A percentile compares a stretch with the other conserved stretches of the same genome.
phyloP scores from a whole-genome alignment of 1,140 invertebrate genomes.

The Magallana ariakensis region DNA sequence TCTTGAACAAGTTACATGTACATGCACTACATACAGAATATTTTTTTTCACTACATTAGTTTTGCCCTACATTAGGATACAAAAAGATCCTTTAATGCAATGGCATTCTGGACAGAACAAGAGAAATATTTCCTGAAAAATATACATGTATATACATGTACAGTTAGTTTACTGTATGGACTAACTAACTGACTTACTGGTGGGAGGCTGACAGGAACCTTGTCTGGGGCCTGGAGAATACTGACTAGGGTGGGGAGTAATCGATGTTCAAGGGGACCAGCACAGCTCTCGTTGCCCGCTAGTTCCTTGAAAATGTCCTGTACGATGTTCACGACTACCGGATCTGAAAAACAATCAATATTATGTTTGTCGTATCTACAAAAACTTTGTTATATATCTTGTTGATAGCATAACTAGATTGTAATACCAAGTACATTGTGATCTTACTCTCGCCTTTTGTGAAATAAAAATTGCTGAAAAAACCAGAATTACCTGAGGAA shows the following conservation, averaged over 20 bases:
- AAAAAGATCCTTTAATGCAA: too few relatives aligned
- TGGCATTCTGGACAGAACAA: too few relatives aligned
- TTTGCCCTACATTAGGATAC: too few relatives aligned
- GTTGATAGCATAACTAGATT: too few relatives aligned
- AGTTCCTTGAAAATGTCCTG: slow-evolving; percentile 87
- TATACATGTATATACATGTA: neutral
- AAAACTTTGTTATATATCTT: too few relatives aligned
- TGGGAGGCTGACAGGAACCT: slow-evolving; percentile 74
- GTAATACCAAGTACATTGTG: too few relatives aligned
- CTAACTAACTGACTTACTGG: slow-evolving; percentile 70
- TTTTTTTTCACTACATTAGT: too few relatives aligned
- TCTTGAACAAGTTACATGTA: too few relatives aligned
- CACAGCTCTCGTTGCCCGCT: slow-evolving; percentile 84
- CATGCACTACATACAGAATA: too few relatives aligned
- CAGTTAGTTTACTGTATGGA: neutral
- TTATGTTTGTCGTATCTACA: too few relatives aligned
- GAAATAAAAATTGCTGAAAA: too few relatives aligned
- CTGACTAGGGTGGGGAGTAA: slow-evolving; percentile 87
- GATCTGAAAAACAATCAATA: slow-evolving; percentile 81
- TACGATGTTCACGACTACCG: slow-evolving; percentile 83
- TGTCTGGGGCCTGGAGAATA: slow-evolving; percentile 82
- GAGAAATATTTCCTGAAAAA: neutral
- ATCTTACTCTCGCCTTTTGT: too few relatives aligned
- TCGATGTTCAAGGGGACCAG: slow-evolving; percentile 84
- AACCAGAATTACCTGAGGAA: slow-evolving; percentile 77